Conservation (phyloP, 2,888 invertebrate species). For the Ectemnius continuus region DNA sequence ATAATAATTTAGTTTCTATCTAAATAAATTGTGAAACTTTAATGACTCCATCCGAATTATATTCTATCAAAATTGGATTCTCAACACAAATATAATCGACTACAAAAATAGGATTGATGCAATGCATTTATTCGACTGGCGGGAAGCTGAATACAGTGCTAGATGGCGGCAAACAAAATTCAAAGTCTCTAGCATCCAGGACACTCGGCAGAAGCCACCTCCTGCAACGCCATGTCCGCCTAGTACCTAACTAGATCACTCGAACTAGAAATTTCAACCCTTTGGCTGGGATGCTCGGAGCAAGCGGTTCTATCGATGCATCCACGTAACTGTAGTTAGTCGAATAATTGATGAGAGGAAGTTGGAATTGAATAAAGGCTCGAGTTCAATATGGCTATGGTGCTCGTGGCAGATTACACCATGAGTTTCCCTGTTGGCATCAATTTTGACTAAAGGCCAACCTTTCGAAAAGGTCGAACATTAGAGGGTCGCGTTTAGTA, state of each 20-base stretch:
- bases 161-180: background rate
- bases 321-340: too few species aligned
- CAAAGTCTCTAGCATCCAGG: slow-evolving; percentile 32
- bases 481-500: slow-evolving; percentile 30
- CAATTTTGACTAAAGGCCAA: background rate
- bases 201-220: slow-evolving; percentile 29
- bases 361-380: too few species aligned
- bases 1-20: slow-evolving; percentile 1
- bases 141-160: too few species aligned
- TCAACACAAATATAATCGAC: too few species aligned
- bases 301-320: background rate
- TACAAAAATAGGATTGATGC: too few species aligned
- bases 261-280: slow-evolving; percentile 56
- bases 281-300: slow-evolving; percentile 23
- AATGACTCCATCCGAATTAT: too few species aligned
- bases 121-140: too few species aligned
- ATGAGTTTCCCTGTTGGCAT: background rate
- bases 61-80: too few species aligned
- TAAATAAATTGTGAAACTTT: too few species aligned
- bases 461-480: background rate
- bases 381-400: too few species aligned
- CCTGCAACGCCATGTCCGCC: slow-evolving; percentile 49
- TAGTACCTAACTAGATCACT: slow-evolving; percentile 65
- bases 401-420: background rate
- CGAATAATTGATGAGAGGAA: too few species aligned